Base-by-base conservation (phyloP, 2,113 vertebrate genomes). In the Hippoglossus stenolepis region DNA sequence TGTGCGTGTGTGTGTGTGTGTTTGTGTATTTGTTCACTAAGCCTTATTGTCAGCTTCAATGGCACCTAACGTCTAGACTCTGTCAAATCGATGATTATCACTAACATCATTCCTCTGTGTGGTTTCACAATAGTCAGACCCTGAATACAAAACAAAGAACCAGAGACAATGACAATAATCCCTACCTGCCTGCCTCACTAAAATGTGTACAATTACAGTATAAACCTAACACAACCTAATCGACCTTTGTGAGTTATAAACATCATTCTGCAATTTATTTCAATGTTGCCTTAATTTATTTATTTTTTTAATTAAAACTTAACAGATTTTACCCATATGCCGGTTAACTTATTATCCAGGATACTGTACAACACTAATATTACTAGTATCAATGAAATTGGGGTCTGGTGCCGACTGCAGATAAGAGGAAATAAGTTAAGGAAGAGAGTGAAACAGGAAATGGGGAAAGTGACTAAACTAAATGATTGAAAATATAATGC, bases 1-100 rank as follows among this genome's bases (percentile, higher is more conserved):
- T 73, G 20, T 21, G 51, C 60, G 20, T 26, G 2, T 14, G 4
- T 45, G 51, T 65, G 54, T 80, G 57, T 61, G 68, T 75, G 45
- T 49, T 2, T 49, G 15, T 49, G 47, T 49, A 15, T 49, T 15
- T 49, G 17, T 17, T 49, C 28, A 28, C 28, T 4, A 28, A 28
- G 28, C 28, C 3, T 28, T 31, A 31, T 31, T 31, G 14, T 49
- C 47, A 49, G 47, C 12, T 17, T 49, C 47, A 51, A 51, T 51
- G 7, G 18, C 47, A 51, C 15, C 47, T 51, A 51, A 17, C 47
- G 20, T 51, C 6, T 51, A 17, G 47, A 18, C 47, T 51, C 15
- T 49, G 47, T 49, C 17, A 51, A 15, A 51, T 18, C 17, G 18
- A 18, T 18, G 5, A 51, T 51, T 18, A 51, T 51, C 47, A 51